These are phyloP conservation scores for Bovichtus variegatus DNA, from an alignment of 2,797 vertebrate genomes.

Conservation along the genomic window DNA sequence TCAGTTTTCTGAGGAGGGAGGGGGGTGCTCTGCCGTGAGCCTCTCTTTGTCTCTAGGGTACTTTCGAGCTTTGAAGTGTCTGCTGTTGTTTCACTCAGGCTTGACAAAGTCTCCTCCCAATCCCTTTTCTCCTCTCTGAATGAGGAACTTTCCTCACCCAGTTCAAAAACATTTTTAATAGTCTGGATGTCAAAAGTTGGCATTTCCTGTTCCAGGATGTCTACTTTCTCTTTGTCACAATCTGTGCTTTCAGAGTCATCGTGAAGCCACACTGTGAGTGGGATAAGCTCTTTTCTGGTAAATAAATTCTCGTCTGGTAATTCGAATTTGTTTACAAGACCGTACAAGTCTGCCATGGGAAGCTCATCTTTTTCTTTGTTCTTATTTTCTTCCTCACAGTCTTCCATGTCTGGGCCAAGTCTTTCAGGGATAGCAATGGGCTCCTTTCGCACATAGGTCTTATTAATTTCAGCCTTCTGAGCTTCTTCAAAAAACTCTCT, in stretches of 20 bases:
- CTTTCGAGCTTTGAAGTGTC: conserved; percentile 79
- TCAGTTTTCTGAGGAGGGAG: conserved; percentile 67
- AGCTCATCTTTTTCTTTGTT: conserved; percentile 78
- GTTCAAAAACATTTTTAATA: conserved; percentile 88
- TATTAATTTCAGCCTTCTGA: conserved; percentile 82
- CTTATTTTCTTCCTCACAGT: conserved; percentile 69
- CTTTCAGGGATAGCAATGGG: conserved; percentile 78
- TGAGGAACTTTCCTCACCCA: conserved; percentile 80
- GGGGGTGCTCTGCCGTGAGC: conserved; percentile 75
- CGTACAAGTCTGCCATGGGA: conserved; percentile 73
- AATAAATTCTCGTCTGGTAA: conserved; percentile 74
- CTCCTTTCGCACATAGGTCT: conserved; percentile 79
- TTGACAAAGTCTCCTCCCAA: conserved; percentile 81
- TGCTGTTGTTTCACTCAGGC: conserved; percentile 75
- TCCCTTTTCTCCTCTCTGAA: conserved; percentile 79
- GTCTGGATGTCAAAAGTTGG: conserved; percentile 85
- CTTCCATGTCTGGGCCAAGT: conserved; percentile 78
- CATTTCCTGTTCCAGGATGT: conserved; percentile 76
- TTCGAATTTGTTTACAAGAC: conserved; percentile 83
- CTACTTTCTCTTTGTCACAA: conserved; percentile 71
- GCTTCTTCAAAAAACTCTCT: conserved; percentile 83
- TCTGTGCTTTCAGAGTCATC: conserved; percentile 66
- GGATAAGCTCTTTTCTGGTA: conserved; percentile 72
- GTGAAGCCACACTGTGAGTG: conserved; percentile 68
- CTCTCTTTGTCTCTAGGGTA: conserved; percentile 72